Conservation (phyloP, 2,888 invertebrate genomes). For the Prosopocoilus inquinatus region DNA sequence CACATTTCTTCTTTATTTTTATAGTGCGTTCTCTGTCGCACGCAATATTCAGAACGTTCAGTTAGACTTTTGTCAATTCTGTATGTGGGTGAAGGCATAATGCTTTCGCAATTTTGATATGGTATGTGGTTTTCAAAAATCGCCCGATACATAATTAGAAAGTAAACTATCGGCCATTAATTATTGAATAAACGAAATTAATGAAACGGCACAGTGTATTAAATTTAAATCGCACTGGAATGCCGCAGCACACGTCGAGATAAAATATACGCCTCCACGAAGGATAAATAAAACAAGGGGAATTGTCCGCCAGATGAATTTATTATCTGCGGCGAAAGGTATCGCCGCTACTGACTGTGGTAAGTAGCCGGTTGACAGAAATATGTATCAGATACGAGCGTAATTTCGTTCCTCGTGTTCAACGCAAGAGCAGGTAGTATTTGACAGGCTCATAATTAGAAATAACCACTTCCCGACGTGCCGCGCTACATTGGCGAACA, state of each 20-base stretch:
- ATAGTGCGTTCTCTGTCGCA: too few relatives aligned
- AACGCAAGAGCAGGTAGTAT: constrained; percentile 17
- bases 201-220: background rate
- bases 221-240: background rate
- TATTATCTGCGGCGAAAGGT: constrained; percentile 21
- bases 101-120: too few relatives aligned
- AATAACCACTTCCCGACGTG: constrained; percentile 12
- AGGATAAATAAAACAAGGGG: constrained; percentile 18
- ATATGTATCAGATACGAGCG: constrained; percentile 19
- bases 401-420: constrained; percentile 14
- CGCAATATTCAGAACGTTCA: too few relatives aligned
- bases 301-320: constrained; percentile 19
- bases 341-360: constrained; percentile 15
- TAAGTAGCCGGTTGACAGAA: constrained; percentile 23
- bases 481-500: background rate
- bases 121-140: too few relatives aligned
- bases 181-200: background rate
- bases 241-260: background rate
- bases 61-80: too few relatives aligned
- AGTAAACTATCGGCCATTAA: too few relatives aligned
- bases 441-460: constrained; percentile 24
- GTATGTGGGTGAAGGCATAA: too few relatives aligned
- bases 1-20: too few relatives aligned
- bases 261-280: background rate
- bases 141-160: too few relatives aligned